These are phyloP conservation scores for Galerucella nymphaeae DNA, from an alignment of 2,888 invertebrate species.

Conservation along the genomic window DNA sequence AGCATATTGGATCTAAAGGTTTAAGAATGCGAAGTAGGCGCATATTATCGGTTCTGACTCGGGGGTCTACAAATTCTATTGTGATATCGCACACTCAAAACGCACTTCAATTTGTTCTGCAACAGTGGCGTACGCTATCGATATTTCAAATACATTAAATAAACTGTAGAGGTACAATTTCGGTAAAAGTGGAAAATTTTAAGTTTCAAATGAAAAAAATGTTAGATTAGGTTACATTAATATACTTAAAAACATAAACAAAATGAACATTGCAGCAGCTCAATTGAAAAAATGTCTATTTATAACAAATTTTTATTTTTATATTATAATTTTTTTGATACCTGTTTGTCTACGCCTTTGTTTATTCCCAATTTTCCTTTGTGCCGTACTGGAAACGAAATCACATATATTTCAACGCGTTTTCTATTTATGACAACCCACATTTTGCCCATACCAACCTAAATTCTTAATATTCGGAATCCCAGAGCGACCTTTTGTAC, in stretches of 20 bases:
- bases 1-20: constrained; percentile 59
- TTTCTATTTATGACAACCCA: constrained; percentile 60
- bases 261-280: too few species aligned
- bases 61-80: constrained; percentile 52
- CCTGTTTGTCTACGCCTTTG: constrained; percentile 45
- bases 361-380: constrained; percentile 57
- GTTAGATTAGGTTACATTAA: too few species aligned
- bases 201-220: too few species aligned
- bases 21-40: constrained; percentile 57
- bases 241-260: too few species aligned
- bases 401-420: constrained; percentile 58
- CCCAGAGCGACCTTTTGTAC: constrained; percentile 53
- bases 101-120: constrained; percentile 43
- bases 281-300: too few species aligned
- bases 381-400: constrained; percentile 33
- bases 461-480: constrained; percentile 58
- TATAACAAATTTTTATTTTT: too few species aligned
- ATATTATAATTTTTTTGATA: too few species aligned
- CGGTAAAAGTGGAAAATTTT: too few species aligned
- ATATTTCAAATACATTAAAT: too few species aligned
- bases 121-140: constrained; percentile 23
- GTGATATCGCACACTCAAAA: constrained; percentile 59
- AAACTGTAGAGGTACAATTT: too few species aligned
- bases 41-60: constrained; percentile 58
- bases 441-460: constrained; percentile 52